Percentiles rank a stretch among this genome's conserved stretches.
Conservation (phyloP, 2,797 vertebrate genomes). For the Pampus argenteus region DNA sequence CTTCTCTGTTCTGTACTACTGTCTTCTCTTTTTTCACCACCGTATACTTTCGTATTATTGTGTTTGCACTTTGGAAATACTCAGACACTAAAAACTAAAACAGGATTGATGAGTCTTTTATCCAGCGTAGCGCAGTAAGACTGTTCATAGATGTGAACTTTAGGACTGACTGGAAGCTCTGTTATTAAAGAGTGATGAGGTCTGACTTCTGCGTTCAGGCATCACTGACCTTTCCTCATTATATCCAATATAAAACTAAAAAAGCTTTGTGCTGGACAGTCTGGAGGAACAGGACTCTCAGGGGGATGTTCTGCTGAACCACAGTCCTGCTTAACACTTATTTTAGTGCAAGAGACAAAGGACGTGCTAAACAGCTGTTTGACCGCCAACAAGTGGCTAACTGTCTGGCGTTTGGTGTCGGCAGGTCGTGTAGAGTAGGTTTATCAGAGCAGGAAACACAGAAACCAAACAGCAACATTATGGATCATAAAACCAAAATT, state of each 20-base stretch:
- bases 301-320: too few species aligned
- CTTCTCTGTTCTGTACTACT: neutral
- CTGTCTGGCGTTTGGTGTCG: too few species aligned
- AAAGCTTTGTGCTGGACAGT: too few species aligned
- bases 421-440: too few species aligned
- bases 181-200: neutral
- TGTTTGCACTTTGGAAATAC: neutral
- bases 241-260: neutral
- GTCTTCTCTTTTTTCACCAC: neutral
- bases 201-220: neutral
- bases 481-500: too few species aligned
- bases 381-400: too few species aligned
- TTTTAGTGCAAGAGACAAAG: too few species aligned
- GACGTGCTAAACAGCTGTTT: too few species aligned
- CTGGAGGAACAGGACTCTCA: too few species aligned
- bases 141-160: neutral
- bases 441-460: too few species aligned
- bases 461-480: too few species aligned
- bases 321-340: too few species aligned
- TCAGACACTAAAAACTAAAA: neutral
- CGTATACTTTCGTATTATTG: fast-evolving
- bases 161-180: neutral
- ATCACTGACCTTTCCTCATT: neutral
- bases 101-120: neutral
- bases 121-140: neutral